phyloP scores from a whole-genome alignment of 2,113 vertebrate species.

The Peromyscus leucopus region DNA sequence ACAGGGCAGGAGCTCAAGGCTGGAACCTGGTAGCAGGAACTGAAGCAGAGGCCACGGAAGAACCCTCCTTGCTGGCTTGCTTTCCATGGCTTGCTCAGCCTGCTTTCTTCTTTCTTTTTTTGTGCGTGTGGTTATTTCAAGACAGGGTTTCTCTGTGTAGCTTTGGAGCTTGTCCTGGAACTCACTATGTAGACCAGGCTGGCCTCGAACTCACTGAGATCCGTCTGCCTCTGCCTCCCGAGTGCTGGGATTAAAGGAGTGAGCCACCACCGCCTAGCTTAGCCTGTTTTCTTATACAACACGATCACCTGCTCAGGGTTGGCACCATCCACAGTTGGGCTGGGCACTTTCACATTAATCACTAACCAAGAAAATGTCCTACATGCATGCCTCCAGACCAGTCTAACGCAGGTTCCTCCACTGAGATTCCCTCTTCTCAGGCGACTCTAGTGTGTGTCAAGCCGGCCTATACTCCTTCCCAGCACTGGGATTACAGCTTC shows the following conservation, averaged over 20 bases:
- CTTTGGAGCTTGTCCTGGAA: too few relatives aligned
- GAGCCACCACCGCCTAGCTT: too few relatives aligned
- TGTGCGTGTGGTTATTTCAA: too few relatives aligned
- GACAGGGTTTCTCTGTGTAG: too few relatives aligned
- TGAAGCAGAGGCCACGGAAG: background rate
- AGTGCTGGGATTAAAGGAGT: too few relatives aligned
- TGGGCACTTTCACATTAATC: background rate
- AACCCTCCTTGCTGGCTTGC: background rate
- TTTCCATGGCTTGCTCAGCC: background rate
- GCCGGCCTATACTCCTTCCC: too few relatives aligned
- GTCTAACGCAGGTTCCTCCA: background rate
- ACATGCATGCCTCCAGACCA: background rate
- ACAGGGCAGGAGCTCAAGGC: background rate
- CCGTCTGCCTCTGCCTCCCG: too few relatives aligned
- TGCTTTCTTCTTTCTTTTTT: too few relatives aligned
- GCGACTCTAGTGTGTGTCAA: background rate
- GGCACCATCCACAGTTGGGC: background rate
- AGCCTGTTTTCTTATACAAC: background rate
- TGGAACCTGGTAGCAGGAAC: background rate
- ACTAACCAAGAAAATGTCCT: background rate
- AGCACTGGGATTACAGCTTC: too few relatives aligned
- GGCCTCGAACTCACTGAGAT: too few relatives aligned
- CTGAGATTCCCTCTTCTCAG: background rate
- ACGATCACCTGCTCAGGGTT: background rate
- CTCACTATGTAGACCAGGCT: too few relatives aligned